A percentile compares a stretch with the other conserved stretches of the same genome.
phyloP scores from a whole-genome alignment of 2,797 vertebrate genomes.

The Platyrinchus mystaceus region DNA sequence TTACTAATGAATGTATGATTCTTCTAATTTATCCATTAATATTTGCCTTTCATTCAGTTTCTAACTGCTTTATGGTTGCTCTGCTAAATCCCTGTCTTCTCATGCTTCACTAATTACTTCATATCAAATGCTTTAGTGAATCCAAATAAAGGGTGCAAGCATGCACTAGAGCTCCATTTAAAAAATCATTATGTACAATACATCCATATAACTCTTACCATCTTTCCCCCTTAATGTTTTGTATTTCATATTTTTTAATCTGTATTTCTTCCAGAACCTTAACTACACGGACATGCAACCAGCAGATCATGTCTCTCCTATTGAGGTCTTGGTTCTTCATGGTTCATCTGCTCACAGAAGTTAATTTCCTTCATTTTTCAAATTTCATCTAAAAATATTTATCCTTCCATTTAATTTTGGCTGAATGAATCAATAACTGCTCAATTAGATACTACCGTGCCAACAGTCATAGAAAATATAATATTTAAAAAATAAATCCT shows the following conservation, averaged over 20 bases:
- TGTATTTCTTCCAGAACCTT: not conserved
- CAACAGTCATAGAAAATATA: not conserved
- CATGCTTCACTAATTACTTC: not conserved
- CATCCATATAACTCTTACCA: not conserved
- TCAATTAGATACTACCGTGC: not conserved
- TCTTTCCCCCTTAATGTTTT: not conserved
- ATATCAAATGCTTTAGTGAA: not conserved
- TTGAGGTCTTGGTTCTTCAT: not conserved
- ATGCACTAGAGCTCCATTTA: not conserved
- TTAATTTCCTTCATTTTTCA: constrained; percentile 1
- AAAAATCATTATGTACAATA: not conserved
- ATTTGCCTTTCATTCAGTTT: not conserved
- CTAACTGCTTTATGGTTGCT: not conserved
- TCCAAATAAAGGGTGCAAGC: not conserved
- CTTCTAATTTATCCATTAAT: not conserved
- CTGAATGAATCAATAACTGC: not conserved
- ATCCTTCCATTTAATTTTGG: not conserved
- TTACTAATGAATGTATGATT: not conserved
- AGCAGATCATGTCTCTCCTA: not conserved
- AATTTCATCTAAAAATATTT: not conserved
- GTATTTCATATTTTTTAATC: not conserved
- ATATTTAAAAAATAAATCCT: not conserved
- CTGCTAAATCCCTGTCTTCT: not conserved
- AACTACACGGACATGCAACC: not conserved
- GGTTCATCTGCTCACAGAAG: not conserved